phyloP scores from a whole-genome alignment of 2,888 invertebrate species.

The Busseola fusca region DNA sequence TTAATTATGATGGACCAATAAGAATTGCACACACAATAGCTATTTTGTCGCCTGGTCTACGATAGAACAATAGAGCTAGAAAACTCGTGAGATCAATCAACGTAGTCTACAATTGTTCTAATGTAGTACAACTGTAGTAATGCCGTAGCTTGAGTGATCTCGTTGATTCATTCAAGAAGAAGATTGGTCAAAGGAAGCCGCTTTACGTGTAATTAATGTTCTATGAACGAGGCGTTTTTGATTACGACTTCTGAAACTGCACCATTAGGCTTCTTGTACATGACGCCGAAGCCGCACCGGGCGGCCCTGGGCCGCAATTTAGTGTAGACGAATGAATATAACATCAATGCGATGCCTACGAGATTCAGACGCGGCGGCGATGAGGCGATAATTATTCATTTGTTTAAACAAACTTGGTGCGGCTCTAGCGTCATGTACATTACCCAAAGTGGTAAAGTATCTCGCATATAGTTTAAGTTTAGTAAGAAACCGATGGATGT shows the following conservation, averaged over 20 bases:
- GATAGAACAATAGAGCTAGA: constrained; percentile 15
- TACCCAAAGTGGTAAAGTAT: no score
- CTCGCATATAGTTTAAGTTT: no score
- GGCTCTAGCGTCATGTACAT: no score
- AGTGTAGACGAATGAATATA: no score
- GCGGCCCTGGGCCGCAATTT: no score
- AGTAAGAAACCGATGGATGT: no score
- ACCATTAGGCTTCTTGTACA: not conserved
- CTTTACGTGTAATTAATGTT: not conserved
- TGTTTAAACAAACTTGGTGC: no score
- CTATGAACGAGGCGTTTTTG: not conserved
- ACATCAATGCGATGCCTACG: no score
- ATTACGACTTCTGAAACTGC: not conserved
- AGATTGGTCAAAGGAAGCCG: constrained; percentile 27
- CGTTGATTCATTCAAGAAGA: constrained; percentile 17
- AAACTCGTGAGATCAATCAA: constrained; percentile 32
- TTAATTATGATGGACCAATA: not conserved
- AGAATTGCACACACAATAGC: not conserved
- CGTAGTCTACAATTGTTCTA: not conserved
- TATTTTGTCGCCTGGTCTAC: not conserved
- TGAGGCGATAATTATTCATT: no score
- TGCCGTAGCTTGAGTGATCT: constrained; percentile 5
- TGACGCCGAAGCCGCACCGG: no score
- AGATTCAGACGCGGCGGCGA: no score
- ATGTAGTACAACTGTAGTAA: not conserved